Evolutionary conservation across 53 echinoderm and acorn worm genomes (phyloP).

Genomic region (Patiria pectinifera): DNA sequence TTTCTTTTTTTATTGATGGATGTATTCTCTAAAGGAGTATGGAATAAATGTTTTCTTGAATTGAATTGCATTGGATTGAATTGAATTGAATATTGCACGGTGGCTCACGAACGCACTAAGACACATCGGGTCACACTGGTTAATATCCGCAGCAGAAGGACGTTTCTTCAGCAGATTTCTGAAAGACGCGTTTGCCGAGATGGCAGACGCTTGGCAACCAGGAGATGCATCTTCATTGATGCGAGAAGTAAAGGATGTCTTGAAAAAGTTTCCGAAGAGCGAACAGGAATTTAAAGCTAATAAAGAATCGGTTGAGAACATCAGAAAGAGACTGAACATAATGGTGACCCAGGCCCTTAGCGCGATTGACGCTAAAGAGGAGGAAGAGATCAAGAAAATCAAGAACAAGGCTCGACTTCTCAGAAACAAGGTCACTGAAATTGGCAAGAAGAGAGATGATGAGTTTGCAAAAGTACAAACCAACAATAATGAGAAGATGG

Average conservation of each 20-base stretch:
- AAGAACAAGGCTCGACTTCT: neutral
- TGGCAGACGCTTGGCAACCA: neutral
- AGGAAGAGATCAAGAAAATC: neutral
- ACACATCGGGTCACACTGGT: neutral
- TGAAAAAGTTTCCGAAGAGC: neutral
- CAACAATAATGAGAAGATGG: neutral
- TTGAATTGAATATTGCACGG: too few relatives aligned
- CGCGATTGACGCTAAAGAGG: neutral
- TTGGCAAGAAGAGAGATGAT: neutral
- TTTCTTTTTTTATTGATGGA: too few relatives aligned
- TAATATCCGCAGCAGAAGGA: neutral
- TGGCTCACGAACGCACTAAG: neutral
- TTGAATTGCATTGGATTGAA: too few relatives aligned
- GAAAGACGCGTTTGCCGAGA: neutral
- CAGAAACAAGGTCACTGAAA: neutral
- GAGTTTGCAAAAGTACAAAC: neutral
- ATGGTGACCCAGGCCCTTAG: neutral
- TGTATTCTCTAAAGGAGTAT: too few relatives aligned
- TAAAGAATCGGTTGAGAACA: neutral
- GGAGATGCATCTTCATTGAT: constrained; percentile 3
- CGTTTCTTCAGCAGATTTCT: neutral
- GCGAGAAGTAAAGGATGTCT: neutral
- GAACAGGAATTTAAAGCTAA: neutral
- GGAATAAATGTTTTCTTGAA: too few relatives aligned
- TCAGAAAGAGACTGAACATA: neutral